phyloP scores from a whole-genome alignment of 64 coral and sea anemone genomes.

The Hydrozoanthus tunicans region DNA sequence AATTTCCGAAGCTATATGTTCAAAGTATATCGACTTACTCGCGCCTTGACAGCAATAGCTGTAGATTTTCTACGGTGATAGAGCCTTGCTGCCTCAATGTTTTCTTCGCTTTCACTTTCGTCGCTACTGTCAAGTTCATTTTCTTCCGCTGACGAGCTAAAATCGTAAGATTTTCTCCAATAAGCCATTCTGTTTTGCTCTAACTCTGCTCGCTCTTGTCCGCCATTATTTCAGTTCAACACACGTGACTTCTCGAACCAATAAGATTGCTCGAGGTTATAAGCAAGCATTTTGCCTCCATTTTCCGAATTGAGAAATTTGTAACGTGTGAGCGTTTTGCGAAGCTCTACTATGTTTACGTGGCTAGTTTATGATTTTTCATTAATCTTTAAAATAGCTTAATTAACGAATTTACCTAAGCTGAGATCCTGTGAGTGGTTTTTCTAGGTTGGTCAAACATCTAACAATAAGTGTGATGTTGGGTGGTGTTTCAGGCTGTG shows the following conservation, averaged over 20 bases:
- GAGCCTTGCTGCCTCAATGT: constrained; percentile 63
- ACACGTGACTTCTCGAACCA: constrained; percentile 37
- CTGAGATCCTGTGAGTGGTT: too few species aligned
- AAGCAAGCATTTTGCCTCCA: background rate
- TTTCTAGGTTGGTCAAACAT: too few species aligned
- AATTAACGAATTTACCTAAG: too few species aligned
- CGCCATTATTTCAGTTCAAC: constrained; percentile 31
- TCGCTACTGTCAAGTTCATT: constrained; percentile 91
- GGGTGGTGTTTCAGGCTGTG: too few species aligned
- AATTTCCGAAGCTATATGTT: background rate
- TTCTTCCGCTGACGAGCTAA: constrained; percentile 75
- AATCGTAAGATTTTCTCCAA: constrained; percentile 92
- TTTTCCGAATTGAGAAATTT: too few species aligned
- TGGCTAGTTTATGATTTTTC: too few species aligned
- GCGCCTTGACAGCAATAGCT: constrained; percentile 67
- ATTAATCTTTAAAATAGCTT: too few species aligned
- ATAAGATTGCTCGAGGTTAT: background rate
- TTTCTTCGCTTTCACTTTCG: constrained; percentile 84
- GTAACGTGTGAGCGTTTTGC: too few species aligned
- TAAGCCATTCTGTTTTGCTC: constrained; percentile 68
- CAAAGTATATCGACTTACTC: constrained; percentile 46
- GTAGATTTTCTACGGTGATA: constrained; percentile 94
- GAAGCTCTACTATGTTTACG: too few species aligned
- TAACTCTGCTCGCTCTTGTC: constrained; percentile 68
- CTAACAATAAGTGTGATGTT: too few species aligned